Evolutionary conservation across 2,888 invertebrate genomes (phyloP).

Genomic region (Campoletis raptor): DNA sequence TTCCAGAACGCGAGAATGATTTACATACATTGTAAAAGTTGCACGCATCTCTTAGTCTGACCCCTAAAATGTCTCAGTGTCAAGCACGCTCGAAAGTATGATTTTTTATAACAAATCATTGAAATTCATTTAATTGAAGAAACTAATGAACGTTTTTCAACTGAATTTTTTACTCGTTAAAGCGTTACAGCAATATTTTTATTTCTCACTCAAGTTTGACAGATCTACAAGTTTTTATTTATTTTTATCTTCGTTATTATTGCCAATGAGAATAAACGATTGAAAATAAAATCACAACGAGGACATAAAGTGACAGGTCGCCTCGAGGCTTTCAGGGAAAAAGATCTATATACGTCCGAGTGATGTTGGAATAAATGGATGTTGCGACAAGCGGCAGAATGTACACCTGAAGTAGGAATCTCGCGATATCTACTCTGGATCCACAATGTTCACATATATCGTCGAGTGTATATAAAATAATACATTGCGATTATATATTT

Average conservation of each 20-base stretch:
- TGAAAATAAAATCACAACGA: slow-evolving; percentile 74
- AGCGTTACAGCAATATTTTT: background rate
- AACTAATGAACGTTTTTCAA: background rate
- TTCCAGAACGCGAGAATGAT: slow-evolving; percentile 43
- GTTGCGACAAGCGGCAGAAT: slow-evolving; percentile 34
- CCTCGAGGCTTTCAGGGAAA: slow-evolving; percentile 52
- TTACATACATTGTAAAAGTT: slow-evolving; percentile 13
- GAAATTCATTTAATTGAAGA: background rate
- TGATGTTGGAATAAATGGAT: slow-evolving; percentile 56
- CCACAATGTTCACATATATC: background rate
- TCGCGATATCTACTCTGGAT: slow-evolving; percentile 32
- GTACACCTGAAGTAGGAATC: slow-evolving; percentile 57
- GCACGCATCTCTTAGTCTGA: background rate
- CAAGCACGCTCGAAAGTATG: background rate
- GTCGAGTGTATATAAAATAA: background rate
- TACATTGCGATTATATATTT: background rate
- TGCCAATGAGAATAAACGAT: slow-evolving; percentile 54
- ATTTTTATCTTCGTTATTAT: background rate
- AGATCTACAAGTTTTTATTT: background rate
- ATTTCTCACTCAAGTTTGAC: background rate
- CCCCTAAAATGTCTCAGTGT: slow-evolving; percentile 23
- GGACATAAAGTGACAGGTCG: slow-evolving; percentile 73
- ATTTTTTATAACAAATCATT: background rate
- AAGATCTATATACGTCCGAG: slow-evolving; percentile 28
- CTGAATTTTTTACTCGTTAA: background rate